Evolutionary conservation across 1,140 invertebrate genomes (phyloP), one percentile per base, ranked within the genome.

Genomic region (Aricia agestis): DNA sequence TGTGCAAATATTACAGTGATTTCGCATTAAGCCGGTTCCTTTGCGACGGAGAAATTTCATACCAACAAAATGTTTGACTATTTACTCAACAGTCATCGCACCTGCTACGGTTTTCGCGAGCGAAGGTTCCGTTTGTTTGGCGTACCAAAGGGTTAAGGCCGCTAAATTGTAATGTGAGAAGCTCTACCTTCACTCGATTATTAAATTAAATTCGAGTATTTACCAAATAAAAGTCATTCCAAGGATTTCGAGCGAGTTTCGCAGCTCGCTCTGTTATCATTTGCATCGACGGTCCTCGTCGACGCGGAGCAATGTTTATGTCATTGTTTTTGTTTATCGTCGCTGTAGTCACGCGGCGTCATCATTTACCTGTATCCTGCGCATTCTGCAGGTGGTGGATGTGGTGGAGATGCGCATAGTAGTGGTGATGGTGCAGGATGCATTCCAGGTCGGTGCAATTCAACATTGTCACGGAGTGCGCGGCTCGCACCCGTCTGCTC

Each of bases 361-460:
- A 13, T 19, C 19, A 18, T 65, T 74, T 82, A 93, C 93, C 92
- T 89, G 93, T 84, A 72, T 93, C 92, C 78, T 93, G 92, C 63
- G 92, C 93, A 83, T 92, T 92, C 81, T 92, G 92, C 78, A 93
- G 82, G 82, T 93, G 94, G 84, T 94, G 93, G 66, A 95, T 92
- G 84, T 95, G 94, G 85, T 95, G 94, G 66, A 95, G 89, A 89
- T 95, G 94, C 52, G 94, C 94, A 83, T 95, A 95, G 82, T 95
- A 95, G 80, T 95, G 94, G 82, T 95, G 94, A 85, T 95, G 94
- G 91, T 95, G 95, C 82, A 95, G 89, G 83, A 95, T 95, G 92
- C 95, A 96, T 92, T 95, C 94, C 85, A 95, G 92, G 92, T 95
- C 95, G 52, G 94, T 95, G 87, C 95, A 96, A 88, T 96, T 96